Evolutionary conservation across 2,797 vertebrate genomes (phyloP), one percentile per base, ranked within the genome.

Genomic region (Alosa sapidissima): DNA sequence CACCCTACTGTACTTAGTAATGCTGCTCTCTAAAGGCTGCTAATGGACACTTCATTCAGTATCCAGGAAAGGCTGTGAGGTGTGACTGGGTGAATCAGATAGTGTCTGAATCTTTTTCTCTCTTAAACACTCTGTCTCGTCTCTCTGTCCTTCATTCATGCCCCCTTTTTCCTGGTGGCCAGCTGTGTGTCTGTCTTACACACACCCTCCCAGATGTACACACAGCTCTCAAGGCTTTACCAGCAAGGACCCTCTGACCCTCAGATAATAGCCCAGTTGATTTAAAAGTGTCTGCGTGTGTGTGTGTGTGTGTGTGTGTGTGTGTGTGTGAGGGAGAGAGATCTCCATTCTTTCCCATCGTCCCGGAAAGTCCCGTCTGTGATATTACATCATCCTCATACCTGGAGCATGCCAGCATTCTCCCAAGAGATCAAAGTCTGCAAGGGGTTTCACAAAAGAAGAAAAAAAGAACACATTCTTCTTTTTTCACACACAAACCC

Each of bases 361-460:
- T 33, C 33, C 62, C 62, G 62, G 62, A 65, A 65, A 65, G 62
- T 65, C 62, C 62, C 62, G 24, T 65, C 62, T 65, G 24, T 65
- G 33, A 28, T 3, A 65, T 65, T 65, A 65, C 62, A 65, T 65
- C 62, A 65, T 28, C 24, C 62, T 65, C 62, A 65, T 65, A 65
- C 62, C 41, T 81, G 78, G 78, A 81, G 16, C 78, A 45, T 21
- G 41, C 21, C 78, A 81, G 41, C 48, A 47, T 81, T 81, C 48
- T 81, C 78, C 48, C 48, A n/a, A 19, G 41, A 47, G 41, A 65
- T 65, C 62, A 65, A 65, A 65, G 62, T 65, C 62, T 65, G 24
- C 62, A 11, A 28, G 62, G 62, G 62, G 8, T 65, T 65, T 65
- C 3, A 65, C 24, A 33, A 65, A 65, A 65, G n/a, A 65, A 24